Evolutionary conservation across 2,113 vertebrate species (phyloP).

Genomic region (Alethe diademata): DNA sequence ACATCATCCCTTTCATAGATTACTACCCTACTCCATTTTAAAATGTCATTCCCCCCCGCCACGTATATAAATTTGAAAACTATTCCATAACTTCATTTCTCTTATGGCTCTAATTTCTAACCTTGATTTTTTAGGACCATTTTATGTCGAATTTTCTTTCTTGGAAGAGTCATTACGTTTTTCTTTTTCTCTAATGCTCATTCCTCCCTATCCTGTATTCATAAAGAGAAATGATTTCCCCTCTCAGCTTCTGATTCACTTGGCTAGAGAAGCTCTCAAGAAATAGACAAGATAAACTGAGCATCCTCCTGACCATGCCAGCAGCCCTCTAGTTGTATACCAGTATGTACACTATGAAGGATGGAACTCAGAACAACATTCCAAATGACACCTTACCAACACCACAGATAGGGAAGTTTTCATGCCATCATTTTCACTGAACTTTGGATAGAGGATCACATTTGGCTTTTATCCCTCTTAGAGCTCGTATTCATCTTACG

Average conservation of each 20-base stretch:
- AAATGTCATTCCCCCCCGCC: accelerated
- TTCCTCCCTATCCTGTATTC: not conserved
- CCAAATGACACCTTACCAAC: not conserved
- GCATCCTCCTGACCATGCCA: not conserved
- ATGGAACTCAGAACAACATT: not conserved
- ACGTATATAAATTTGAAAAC: not conserved
- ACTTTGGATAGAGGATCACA: not conserved
- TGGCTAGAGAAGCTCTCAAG: not conserved
- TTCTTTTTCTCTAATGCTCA: not conserved
- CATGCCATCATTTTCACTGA: not conserved
- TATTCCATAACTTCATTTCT: not conserved
- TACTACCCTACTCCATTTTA: not conserved
- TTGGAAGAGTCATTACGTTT: not conserved
- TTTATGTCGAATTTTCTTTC: not conserved
- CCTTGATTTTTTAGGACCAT: not conserved
- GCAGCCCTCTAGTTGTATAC: not conserved
- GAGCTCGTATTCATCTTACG: not conserved
- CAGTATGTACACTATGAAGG: not conserved
- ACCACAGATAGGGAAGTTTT: not conserved
- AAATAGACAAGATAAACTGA: not conserved
- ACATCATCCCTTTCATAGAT: not conserved
- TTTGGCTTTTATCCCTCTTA: not conserved
- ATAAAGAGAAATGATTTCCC: not conserved
- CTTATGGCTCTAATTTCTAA: not conserved
- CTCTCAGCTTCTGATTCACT: not conserved